A percentile compares a stretch with the other conserved stretches of the same genome.
phyloP scores from a whole-genome alignment of 2,888 invertebrate species.

The Argyresthia albistria region DNA sequence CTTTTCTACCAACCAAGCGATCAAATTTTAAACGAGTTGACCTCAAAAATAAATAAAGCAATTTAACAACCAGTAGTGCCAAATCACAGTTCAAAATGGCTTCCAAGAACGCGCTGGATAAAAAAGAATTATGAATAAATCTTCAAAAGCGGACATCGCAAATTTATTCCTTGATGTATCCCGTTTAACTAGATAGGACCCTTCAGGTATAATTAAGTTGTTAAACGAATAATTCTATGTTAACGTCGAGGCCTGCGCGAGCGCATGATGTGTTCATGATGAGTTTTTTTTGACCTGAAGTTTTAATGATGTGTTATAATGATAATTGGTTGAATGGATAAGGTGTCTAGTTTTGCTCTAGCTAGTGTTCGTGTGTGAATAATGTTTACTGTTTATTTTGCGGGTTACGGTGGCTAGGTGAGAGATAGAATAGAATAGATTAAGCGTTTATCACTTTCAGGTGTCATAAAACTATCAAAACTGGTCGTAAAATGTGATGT shows the following conservation, averaged over 20 bases:
- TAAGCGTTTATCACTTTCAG: no score
- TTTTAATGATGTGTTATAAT: slow-evolving; percentile 12
- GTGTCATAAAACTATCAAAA: no score
- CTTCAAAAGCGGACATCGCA: slow-evolving; percentile 24
- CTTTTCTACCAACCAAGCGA: no score
- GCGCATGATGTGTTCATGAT: slow-evolving; percentile 20
- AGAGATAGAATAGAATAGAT: no score
- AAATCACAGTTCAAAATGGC: slow-evolving; percentile 33
- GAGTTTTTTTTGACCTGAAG: slow-evolving; percentile 18
- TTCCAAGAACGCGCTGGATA: slow-evolving; percentile 27
- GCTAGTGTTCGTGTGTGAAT: not conserved
- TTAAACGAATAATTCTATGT: slow-evolving; percentile 52
- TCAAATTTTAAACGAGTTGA: not conserved
- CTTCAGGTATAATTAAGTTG: slow-evolving; percentile 50
- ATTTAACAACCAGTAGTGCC: slow-evolving; percentile 39
- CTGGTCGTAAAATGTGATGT: not conserved
- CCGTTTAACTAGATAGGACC: slow-evolving; percentile 25
- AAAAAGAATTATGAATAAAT: slow-evolving; percentile 42
- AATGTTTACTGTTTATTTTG: no score
- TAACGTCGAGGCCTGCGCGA: slow-evolving; percentile 25
- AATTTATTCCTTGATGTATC: not conserved
- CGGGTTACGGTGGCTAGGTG: no score
- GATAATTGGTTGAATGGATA: slow-evolving; percentile 10
- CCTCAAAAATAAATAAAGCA: slow-evolving; percentile 14
- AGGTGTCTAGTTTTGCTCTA: slow-evolving; percentile 1